phyloP scores from a whole-genome alignment of 1,140 invertebrate genomes.

The Drosophila prosaltans region DNA sequence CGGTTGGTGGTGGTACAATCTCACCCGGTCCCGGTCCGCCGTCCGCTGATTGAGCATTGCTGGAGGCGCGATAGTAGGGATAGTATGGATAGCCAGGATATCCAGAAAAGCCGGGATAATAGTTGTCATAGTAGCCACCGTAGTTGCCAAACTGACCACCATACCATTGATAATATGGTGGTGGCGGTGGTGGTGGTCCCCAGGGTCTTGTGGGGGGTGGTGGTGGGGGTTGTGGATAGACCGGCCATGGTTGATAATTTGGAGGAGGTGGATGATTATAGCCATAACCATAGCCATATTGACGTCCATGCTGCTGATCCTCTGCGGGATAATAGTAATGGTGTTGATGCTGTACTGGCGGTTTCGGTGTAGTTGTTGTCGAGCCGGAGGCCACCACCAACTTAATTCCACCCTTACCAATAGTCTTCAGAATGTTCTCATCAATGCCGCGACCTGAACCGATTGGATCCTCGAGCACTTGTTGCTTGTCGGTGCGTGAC shows the following conservation, averaged over 20 bases:
- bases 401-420: conserved; percentile 74
- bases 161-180: conserved; percentile 53
- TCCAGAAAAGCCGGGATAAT: conserved; percentile 36
- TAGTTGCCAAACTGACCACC: conserved; percentile 25
- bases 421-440: conserved; percentile 58
- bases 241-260: conserved; percentile 37
- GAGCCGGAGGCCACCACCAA: conserved; percentile 49
- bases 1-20: conserved; percentile 34
- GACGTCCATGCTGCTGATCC: conserved; percentile 60
- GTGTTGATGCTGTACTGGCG: conserved; percentile 60
- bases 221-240: conserved; percentile 38
- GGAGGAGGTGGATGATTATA: conserved; percentile 18
- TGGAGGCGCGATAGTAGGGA: conserved; percentile 54
- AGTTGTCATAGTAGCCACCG: conserved; percentile 31
- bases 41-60: conserved; percentile 35
- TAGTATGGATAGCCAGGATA: conserved; percentile 31
- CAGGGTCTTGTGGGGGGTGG: conserved; percentile 21
- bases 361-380: conserved; percentile 56
- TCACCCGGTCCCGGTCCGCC: conserved; percentile 7
- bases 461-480: conserved; percentile 46
- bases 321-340: conserved; percentile 76
- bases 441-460: conserved; percentile 50
- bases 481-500: conserved; percentile 55
- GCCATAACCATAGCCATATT: conserved; percentile 47
- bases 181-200: conserved; percentile 34